These are phyloP conservation scores for Dynastes grantii DNA, from an alignment of 2,888 invertebrate species.

Conservation along the genomic window DNA sequence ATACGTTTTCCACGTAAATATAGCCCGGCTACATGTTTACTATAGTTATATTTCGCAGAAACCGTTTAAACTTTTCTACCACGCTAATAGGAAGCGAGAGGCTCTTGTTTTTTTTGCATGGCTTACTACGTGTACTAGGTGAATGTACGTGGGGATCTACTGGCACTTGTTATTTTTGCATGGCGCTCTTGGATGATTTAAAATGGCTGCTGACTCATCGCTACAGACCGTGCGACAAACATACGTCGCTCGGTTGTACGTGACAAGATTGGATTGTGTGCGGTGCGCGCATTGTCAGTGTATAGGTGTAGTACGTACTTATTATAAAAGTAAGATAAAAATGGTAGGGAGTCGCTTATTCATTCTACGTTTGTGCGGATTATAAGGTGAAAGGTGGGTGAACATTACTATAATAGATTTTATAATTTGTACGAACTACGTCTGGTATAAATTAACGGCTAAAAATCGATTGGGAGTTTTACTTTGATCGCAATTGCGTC, in stretches of 20 bases:
- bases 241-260: slow-evolving; percentile 57
- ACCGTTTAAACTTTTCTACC: slow-evolving; percentile 20
- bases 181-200: slow-evolving; percentile 56
- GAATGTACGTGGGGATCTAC: slow-evolving; percentile 48
- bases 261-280: slow-evolving; percentile 39
- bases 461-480: slow-evolving; percentile 1
- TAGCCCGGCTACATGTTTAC: slow-evolving; percentile 12
- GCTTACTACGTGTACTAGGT: slow-evolving; percentile 49
- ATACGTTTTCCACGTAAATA: slow-evolving; percentile 10
- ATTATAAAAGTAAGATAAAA: slow-evolving; percentile 37
- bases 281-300: neutral
- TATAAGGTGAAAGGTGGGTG: slow-evolving; percentile 21
- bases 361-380: slow-evolving; percentile 5
- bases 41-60: slow-evolving; percentile 22
- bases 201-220: slow-evolving; percentile 69
- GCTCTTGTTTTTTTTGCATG: slow-evolving; percentile 47
- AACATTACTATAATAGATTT: slow-evolving; percentile 9
- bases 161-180: slow-evolving; percentile 58
- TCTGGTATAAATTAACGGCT: neutral
- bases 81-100: slow-evolving; percentile 45
- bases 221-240: slow-evolving; percentile 66
- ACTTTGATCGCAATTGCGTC: neutral
- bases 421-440: too few species aligned
- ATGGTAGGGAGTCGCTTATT: slow-evolving; percentile 23
- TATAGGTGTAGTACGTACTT: slow-evolving; percentile 16